Evolutionary conservation across 2,797 vertebrate species (phyloP), one percentile per base, ranked within the genome.

Genomic region (Cossypha heuglini): DNA sequence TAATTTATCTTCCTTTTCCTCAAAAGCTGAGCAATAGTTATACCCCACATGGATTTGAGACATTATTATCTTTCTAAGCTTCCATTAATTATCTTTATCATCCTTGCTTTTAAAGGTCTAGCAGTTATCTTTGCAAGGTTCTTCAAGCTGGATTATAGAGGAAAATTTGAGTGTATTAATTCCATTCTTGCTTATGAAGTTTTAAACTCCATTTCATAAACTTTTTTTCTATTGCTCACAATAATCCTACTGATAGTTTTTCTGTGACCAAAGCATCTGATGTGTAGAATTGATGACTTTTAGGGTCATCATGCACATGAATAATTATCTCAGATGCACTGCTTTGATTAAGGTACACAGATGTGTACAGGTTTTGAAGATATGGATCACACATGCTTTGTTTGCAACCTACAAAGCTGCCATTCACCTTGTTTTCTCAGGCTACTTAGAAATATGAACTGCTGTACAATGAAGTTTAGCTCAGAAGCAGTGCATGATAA

Each of bases 21-120:
- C 88, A 92, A 96, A 97, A 97, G 92, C 90, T 78, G 52, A 96
- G 86, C 90, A 90, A 37, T 54, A 95, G 76, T 88, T 95, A 84
- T 66, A 88, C 86, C 69, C 79, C 90, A 93, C 83, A 76, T 92
- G 94, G 85, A 95, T 92, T 96, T 93, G 86, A 93, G 77, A 84
- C 83, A 81, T 92, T 93, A 95, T 94, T 96, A 79, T 94, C 94
- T 93, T 95, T 93, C 76, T 94, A 90, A 95, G 86, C 90, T 94
- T 93, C 80, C 83, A 81, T 93, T 96, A 95, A 95, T 96, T 96
- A 95, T 95, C 92, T 96, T 96, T 95, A 95, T 96, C 88, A 93
- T 86, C 62, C 90, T 51, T 94, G 58, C 76, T 94, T 96, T 95
- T 95, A 93, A 94, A 95, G 91, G 93, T 93, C 95, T 91, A 83